A percentile compares a stretch with the other conserved stretches of the same genome.
Evolutionary conservation across 1,140 invertebrate species (phyloP).

Genomic region (Bombus superbus): DNA sequence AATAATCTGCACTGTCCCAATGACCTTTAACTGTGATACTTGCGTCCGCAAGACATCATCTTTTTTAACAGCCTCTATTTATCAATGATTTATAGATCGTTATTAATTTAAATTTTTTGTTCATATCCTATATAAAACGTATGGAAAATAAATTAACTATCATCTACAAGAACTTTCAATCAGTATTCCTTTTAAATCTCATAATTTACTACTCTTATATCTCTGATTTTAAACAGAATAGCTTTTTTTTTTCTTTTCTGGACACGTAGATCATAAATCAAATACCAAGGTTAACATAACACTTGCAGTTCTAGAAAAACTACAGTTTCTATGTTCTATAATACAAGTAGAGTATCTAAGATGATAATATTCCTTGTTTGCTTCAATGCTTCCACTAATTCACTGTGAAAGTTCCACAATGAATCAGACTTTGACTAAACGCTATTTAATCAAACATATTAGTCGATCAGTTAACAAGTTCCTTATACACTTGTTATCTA

Average conservation of each 20-base stretch:
- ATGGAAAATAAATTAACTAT: neutral
- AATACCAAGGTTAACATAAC: neutral
- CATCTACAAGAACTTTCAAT: neutral
- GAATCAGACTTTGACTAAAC: neutral
- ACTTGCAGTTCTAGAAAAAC: neutral
- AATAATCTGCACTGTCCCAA: slow-evolving; percentile 5
- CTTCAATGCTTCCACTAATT: neutral
- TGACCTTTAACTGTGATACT: slow-evolving; percentile 29
- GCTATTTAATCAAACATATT: neutral
- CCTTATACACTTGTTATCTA: neutral
- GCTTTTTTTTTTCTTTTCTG: neutral
- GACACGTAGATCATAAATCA: neutral
- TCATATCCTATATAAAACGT: neutral
- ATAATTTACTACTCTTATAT: neutral
- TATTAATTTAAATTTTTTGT: neutral
- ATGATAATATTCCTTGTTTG: neutral
- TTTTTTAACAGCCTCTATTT: neutral
- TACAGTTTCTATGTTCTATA: neutral
- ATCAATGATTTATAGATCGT: neutral
- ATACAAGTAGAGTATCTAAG: neutral
- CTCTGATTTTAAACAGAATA: neutral
- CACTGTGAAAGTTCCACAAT: neutral
- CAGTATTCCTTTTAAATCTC: neutral
- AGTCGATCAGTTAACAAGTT: neutral
- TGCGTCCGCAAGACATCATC: neutral